Conservation (phyloP, 2,113 vertebrate genomes). For the Acrocephalus kingi region DNA sequence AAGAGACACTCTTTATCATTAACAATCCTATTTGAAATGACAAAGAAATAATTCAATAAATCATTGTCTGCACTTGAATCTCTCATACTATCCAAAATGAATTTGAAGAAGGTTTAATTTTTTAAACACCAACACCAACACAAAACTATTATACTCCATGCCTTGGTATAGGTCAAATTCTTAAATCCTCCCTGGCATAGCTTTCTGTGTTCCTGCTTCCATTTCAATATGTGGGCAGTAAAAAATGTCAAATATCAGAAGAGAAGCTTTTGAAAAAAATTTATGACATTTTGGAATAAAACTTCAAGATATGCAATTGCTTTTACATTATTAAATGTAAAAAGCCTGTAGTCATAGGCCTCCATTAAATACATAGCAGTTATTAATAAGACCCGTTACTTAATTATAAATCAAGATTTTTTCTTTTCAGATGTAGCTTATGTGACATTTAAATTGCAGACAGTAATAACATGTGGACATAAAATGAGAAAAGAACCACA, state of each 20-base stretch:
- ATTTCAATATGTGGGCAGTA: background rate
- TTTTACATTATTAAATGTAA: background rate
- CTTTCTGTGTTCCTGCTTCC: background rate
- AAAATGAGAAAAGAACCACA: background rate
- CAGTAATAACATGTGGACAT: background rate
- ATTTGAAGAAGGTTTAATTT: background rate
- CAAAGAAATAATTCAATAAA: background rate
- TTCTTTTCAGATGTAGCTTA: background rate
- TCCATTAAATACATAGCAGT: background rate
- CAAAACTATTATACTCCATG: background rate
- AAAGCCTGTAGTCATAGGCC: background rate
- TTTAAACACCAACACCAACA: background rate
- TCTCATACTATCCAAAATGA: background rate
- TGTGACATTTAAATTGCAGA: slow-evolving; percentile 17
- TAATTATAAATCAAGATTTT: background rate
- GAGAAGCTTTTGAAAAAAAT: background rate
- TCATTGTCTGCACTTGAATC: background rate
- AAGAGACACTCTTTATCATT: background rate
- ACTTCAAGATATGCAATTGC: background rate
- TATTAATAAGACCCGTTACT: background rate
- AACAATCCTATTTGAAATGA: background rate
- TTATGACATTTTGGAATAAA: background rate
- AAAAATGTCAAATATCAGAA: background rate
- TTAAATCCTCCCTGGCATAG: background rate
- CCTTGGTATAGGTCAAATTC: background rate